phyloP scores from a whole-genome alignment of 2,113 vertebrate genomes.

The Junco hyemalis region DNA sequence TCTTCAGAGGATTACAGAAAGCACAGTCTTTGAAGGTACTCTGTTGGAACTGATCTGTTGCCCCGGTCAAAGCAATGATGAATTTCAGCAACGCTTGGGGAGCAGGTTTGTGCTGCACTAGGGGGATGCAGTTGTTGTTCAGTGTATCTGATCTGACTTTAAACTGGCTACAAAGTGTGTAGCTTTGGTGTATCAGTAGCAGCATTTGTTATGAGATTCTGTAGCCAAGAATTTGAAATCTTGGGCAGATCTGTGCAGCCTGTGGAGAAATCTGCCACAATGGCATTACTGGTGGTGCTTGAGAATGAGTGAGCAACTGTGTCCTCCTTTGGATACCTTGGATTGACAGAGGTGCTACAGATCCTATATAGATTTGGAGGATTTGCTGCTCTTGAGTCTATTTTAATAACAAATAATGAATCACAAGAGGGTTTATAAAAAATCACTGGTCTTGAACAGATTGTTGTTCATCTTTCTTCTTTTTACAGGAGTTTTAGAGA shows the following conservation, averaged over 20 bases:
- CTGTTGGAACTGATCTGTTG: slow-evolving; percentile 52
- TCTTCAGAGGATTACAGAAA: slow-evolving; percentile 52
- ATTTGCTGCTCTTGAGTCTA: neutral
- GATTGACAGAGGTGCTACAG: neutral
- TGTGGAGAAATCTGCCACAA: neutral
- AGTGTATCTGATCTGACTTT: neutral
- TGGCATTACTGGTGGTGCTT: neutral
- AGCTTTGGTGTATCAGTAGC: neutral
- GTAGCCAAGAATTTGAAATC: neutral
- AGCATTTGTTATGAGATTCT: neutral
- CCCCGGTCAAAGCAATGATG: neutral
- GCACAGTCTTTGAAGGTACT: slow-evolving; percentile 27
- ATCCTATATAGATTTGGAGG: neutral
- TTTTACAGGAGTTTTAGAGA: neutral
- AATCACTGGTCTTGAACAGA: neutral
- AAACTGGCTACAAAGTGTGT: neutral
- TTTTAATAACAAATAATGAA: neutral
- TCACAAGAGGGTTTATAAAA: neutral
- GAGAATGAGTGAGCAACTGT: neutral
- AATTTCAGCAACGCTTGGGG: neutral
- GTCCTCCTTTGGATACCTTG: neutral
- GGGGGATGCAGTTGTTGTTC: neutral
- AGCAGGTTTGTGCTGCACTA: neutral
- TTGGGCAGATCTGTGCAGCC: neutral
- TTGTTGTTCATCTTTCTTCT: neutral